Conservation (phyloP, 2,113 vertebrate genomes). For the Dinomys branickii region DNA sequence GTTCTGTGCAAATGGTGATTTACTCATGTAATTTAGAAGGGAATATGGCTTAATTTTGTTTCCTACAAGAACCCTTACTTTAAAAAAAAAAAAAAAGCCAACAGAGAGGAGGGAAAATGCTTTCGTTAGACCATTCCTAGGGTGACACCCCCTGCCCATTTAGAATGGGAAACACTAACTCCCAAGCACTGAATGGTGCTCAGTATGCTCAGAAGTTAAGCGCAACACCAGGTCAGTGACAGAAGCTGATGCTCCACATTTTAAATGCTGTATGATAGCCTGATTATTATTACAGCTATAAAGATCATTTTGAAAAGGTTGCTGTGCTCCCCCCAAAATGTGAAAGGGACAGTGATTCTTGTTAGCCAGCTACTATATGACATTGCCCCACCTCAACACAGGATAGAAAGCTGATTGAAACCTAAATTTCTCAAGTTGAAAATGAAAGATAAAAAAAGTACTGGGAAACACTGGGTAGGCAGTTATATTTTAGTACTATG, state of each 20-base stretch:
- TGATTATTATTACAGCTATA: not conserved
- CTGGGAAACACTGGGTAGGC: not conserved
- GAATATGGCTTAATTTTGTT: conserved; percentile 7
- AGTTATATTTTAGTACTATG: conserved; percentile 27
- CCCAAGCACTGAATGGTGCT: not conserved
- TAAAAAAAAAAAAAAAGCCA: not conserved
- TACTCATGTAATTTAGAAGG: not conserved
- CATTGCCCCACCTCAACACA: not conserved
- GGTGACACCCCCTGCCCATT: not conserved
- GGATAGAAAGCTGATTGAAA: not conserved
- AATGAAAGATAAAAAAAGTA: conserved; percentile 41
- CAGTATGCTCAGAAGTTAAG: not conserved
- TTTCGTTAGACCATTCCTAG: not conserved
- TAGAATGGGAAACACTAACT: not conserved
- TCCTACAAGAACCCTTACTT: not conserved
- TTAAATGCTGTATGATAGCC: not conserved
- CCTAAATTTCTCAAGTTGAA: not conserved
- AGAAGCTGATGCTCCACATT: conserved; percentile 67
- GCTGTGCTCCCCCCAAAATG: not conserved
- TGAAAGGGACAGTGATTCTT: not conserved
- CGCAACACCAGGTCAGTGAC: conserved; percentile 56
- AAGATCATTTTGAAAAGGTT: conserved; percentile 21
- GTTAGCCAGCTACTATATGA: not conserved
- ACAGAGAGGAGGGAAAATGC: not conserved
- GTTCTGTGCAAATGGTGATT: conserved; percentile 5